Evolutionary conservation across 2,113 vertebrate species (phyloP), one percentile per base, ranked within the genome.

Genomic region (Amblyornis subalaris): DNA sequence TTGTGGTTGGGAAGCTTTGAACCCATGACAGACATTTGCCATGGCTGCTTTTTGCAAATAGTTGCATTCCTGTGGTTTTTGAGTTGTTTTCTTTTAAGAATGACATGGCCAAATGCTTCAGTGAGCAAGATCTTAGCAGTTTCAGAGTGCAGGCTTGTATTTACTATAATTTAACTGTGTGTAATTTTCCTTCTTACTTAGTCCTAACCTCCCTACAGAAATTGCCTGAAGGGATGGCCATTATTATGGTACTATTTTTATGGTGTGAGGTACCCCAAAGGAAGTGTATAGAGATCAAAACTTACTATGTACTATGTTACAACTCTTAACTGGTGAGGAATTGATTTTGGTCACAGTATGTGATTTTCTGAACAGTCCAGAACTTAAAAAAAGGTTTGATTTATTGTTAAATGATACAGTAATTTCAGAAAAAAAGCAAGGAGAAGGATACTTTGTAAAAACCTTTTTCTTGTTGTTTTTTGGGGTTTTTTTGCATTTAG

Each of bases 41-140:
- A 6, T 40, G 47, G 47, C 57, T 89, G 73, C 36, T 92, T 42
- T 87, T 91, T 81, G 47, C 53, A 57, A 83, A 87, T 57, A 70
- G 33, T 79, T 85, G 47, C 66, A 76, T 95, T 92, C 89, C 84
- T 94, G 91, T 69, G 87, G 81, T 4, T 91, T 92, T 85, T 50
- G 73, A 85, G 57, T 62, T 89, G 80, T 61, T 92, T 88, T 86
- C 23, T 47, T 69, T 76, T 60, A 54, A 84, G 57, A 66, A 45
- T 7, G n/a, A 66, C 50, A 82, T 51, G 62, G 29, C 38, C 4
- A 22, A 74, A 64, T 47, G 45, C 50, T 79, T 87, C 65, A 75
- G n/a, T 61, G 85, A 77, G 78, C 3, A 7, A 89, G 47, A 50
- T 88, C 62, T 77, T 73, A 79, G 58, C 40, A 72, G 45, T 67